These are phyloP conservation scores for Oryzias curvinotus DNA, from an alignment of 2,113 vertebrate species.

Conservation along the genomic window DNA sequence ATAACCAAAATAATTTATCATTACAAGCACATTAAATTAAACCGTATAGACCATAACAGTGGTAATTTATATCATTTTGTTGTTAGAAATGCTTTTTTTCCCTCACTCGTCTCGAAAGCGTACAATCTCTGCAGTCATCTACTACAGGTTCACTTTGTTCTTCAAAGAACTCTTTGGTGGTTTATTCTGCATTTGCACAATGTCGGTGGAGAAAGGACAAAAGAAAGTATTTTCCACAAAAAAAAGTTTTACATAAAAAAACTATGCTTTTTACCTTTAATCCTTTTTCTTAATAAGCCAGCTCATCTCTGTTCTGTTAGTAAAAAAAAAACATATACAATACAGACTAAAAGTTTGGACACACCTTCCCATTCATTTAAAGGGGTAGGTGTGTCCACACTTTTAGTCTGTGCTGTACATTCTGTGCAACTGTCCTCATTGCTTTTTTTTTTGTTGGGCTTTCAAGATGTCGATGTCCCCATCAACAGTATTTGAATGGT, in stretches of 20 bases:
- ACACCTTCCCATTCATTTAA: too few species aligned
- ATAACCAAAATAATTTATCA: constrained; percentile 82
- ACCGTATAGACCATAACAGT: constrained; percentile 79
- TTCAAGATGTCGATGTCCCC: constrained; percentile 64
- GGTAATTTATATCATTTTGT: constrained; percentile 79
- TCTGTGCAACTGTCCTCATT: constrained; percentile 43
- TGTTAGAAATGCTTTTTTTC: constrained; percentile 58
- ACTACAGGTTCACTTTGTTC: constrained; percentile 68
- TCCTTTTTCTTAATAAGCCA: not conserved
- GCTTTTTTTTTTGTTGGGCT: constrained; percentile 57
- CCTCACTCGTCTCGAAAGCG: constrained; percentile 56
- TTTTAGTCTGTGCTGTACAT: constrained; percentile 27
- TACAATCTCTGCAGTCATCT: constrained; percentile 38
- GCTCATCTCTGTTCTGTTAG: too few species aligned
- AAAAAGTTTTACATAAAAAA: too few species aligned
- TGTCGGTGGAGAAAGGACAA: constrained; percentile 35
- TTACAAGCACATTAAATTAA: constrained; percentile 84
- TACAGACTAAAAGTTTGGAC: too few species aligned
- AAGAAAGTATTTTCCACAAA: not conserved
- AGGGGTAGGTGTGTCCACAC: too few species aligned
- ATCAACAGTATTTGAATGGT: constrained; percentile 68
- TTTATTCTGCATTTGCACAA: constrained; percentile 44
- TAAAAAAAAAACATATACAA: too few species aligned
- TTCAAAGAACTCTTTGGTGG: constrained; percentile 64
- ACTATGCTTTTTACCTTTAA: too few species aligned